Base-by-base conservation (phyloP, 2,113 vertebrate species). In the Acanthisitta chloris region DNA sequence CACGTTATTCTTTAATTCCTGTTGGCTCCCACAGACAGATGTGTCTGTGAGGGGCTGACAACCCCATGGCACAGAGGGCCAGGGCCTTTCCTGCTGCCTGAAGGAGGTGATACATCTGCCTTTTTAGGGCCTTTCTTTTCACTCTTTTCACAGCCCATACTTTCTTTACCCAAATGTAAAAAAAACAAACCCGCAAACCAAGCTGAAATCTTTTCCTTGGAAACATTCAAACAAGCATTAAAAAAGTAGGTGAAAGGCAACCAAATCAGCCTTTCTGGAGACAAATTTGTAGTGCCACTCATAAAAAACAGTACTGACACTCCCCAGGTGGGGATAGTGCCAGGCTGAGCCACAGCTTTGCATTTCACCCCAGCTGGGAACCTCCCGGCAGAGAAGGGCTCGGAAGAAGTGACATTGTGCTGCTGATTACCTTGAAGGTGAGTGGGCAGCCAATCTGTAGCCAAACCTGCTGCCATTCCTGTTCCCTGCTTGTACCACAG, bases 251-350 rank as follows among this genome's bases (percentile, higher is more conserved):
- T 42, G 34, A 40, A 78, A 79, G 24, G 67, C 34, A 62, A 86
- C 42, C 8, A 48, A 61, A 57, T 15, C 16, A 69, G 57, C 65
- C 89, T 86, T 89, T 84, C 51, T 46, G 45, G 55, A 92, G 52
- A 58, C 58, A 21, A 42, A 66, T 45, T 52, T 96, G 52, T 84
- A 54, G 62, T 10, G n/a, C 18, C 14, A 55, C 15, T 24, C 38
- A 28, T 16, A 88, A 46, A 85, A 65, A 45, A 23, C 2, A 6
- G 26, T 33, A 55, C 65, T 0, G 2, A n/a, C 28, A 43, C 2
- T 10, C 8, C 1, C 1, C 21, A 34, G 21, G 42, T 5, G 29
- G 24, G 42, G 52, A 45, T 1, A 2, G 43, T 40, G 38, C 28
- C 1, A 4, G 52, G 34, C 62, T 80, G 51, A 62, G 38, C 38